phyloP scores from a whole-genome alignment of 2,888 invertebrate species.

The Cerceris rybyensis region DNA sequence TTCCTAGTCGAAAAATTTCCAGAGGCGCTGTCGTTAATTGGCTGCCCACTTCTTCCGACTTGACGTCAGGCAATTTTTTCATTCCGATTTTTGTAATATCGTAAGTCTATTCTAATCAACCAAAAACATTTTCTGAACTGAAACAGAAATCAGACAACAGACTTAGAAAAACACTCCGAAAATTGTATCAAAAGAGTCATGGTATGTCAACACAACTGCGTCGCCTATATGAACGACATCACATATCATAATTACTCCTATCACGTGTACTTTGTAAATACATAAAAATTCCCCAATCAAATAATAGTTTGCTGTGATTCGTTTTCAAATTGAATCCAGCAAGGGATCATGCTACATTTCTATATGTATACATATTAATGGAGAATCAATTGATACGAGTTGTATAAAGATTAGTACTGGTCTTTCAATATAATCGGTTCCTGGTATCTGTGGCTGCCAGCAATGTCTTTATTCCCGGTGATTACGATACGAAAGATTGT shows the following conservation, averaged over 20 bases:
- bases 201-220: constrained; percentile 1
- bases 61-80: constrained; percentile 2
- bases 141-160: background rate
- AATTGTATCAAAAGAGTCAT: constrained; percentile 10
- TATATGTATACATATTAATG: too few relatives aligned
- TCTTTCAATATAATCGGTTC: too few relatives aligned
- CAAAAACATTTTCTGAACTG: constrained; percentile 1
- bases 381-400: too few relatives aligned
- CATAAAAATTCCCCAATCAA: constrained; percentile 2
- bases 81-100: constrained; percentile 2
- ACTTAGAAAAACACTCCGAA: constrained; percentile 15
- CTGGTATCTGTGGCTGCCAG: too few relatives aligned
- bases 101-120: constrained; percentile 4
- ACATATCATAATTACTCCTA: background rate
- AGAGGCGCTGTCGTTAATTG: constrained; percentile 4
- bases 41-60: constrained; percentile 8
- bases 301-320: background rate
- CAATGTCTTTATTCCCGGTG: too few relatives aligned
- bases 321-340: constrained; percentile 2
- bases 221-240: constrained; percentile 2
- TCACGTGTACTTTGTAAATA: background rate
- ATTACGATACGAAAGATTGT: too few relatives aligned
- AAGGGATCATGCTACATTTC: background rate
- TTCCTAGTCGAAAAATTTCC: constrained; percentile 11
- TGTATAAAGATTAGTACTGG: too few relatives aligned